A percentile compares a stretch with the other conserved stretches of the same genome.
These are phyloP conservation scores for Syngnathus floridae DNA, from an alignment of 2,113 vertebrate species.

Conservation along the genomic window DNA sequence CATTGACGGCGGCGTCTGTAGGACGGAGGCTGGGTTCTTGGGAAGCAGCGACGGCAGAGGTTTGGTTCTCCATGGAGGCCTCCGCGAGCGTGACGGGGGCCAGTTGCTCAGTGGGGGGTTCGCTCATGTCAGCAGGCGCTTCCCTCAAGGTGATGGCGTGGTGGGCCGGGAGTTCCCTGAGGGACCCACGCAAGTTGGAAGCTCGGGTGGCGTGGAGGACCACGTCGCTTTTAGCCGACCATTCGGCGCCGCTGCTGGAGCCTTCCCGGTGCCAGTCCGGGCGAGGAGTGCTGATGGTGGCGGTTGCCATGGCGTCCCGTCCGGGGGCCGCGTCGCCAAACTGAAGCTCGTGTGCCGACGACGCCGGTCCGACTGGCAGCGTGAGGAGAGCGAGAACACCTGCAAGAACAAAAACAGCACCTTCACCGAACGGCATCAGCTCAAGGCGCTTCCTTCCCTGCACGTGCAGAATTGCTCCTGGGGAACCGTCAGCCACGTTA, in stretches of 20 bases:
- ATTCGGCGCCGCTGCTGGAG: constrained; percentile 53
- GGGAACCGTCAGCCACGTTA: not conserved
- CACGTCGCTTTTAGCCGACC: constrained; percentile 25
- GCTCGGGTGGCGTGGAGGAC: constrained; percentile 12
- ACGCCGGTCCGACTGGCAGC: constrained; percentile 80
- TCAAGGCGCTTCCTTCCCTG: not conserved
- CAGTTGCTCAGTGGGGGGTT: constrained; percentile 53
- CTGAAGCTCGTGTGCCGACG: constrained; percentile 78
- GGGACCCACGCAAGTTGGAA: constrained; percentile 11
- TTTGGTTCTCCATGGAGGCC: constrained; percentile 15
- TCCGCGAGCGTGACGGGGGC: constrained; percentile 17
- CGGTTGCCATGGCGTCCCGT: constrained; percentile 71
- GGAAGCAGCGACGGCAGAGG: constrained; percentile 32
- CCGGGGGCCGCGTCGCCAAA: constrained; percentile 68
- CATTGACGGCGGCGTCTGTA: constrained; percentile 15
- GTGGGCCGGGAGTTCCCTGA: constrained; percentile 43
- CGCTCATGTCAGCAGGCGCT: constrained; percentile 32
- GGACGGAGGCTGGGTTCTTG: constrained; percentile 43
- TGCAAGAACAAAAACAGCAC: constrained; percentile 39
- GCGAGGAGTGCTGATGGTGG: constrained; percentile 39
- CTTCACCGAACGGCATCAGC: too few relatives aligned
- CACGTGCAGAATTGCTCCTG: not conserved
- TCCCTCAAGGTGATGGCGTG: constrained; percentile 67
- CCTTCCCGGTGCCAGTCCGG: constrained; percentile 50
- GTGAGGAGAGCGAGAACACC: constrained; percentile 89